Percentiles rank a stretch among this genome's conserved stretches.
Evolutionary conservation across 2,113 vertebrate species (phyloP).

Genomic region (Heterotilapia buettikoferi): DNA sequence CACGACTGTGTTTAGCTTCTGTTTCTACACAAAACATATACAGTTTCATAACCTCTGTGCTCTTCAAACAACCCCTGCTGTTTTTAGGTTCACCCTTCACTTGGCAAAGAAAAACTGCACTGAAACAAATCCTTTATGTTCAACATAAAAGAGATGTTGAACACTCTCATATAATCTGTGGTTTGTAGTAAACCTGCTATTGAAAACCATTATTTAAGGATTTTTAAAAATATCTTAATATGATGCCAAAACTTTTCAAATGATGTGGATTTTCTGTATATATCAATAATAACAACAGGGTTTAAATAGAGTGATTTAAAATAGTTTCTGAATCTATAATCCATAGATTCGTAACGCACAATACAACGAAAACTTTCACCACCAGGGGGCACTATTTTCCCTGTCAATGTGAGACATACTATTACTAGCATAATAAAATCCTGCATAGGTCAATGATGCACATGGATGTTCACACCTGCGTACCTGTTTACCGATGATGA

Average conservation of each 20-base stretch:
- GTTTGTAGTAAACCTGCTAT: not conserved
- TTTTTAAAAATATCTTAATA: not conserved
- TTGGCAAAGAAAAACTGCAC: not conserved
- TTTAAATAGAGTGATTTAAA: not conserved
- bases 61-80: not conserved
- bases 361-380: accelerated
- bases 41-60: not conserved
- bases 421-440: not conserved
- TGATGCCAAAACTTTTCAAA: not conserved
- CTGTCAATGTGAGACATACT: not conserved
- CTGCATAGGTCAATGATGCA: not conserved
- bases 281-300: not conserved
- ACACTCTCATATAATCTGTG: not conserved
- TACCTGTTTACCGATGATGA: not conserved
- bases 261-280: not conserved
- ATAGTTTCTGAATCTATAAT: not conserved
- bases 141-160: not conserved
- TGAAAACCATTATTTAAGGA: not conserved
- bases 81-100: not conserved
- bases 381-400: not conserved
- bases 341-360: not conserved
- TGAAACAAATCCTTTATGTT: no score
- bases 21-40: not conserved
- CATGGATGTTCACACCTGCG: not conserved
- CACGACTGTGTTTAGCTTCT: not conserved